Evolutionary conservation across 2,888 invertebrate species (phyloP).

Genomic region (Meta bourneti): DNA sequence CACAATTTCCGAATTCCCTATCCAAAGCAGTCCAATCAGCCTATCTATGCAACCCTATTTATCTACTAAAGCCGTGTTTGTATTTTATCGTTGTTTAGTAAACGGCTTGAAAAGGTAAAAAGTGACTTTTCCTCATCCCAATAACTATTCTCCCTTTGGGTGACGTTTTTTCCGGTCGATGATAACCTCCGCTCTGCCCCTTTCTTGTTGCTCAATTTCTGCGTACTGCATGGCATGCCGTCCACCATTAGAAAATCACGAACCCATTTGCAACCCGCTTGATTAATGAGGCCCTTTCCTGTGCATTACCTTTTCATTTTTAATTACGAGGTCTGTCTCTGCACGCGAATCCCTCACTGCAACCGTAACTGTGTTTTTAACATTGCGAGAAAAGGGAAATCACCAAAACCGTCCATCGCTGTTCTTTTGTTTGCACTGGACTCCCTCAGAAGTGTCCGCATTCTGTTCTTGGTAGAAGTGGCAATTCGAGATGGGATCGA

Average conservation of each 20-base stretch:
- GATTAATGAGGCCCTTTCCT: constrained; percentile 66
- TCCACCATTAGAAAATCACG: constrained; percentile 73
- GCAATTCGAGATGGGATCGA: no score
- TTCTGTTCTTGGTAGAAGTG: no score
- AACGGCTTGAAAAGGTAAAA: no score
- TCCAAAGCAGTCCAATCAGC: no score
- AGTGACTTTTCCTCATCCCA: no score
- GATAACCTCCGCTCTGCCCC: neutral
- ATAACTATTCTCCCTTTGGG: no score
- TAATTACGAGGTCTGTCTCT: constrained; percentile 66
- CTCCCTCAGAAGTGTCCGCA: no score
- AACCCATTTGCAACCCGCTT: constrained; percentile 47
- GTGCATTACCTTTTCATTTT: constrained; percentile 74
- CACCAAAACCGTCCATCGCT: constrained; percentile 12
- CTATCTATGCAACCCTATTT: no score
- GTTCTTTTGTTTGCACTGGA: constrained; percentile 12
- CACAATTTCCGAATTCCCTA: no score
- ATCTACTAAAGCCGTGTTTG: no score
- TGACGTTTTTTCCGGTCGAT: no score
- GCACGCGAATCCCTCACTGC: constrained; percentile 34
- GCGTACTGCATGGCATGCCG: constrained; percentile 61
- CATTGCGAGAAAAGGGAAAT: constrained; percentile 15
- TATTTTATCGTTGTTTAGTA: no score
- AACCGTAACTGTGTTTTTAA: constrained; percentile 21
- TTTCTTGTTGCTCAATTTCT: constrained; percentile 72